Conservation (phyloP, 2,113 vertebrate species). For the Xenopus laevis region DNA sequence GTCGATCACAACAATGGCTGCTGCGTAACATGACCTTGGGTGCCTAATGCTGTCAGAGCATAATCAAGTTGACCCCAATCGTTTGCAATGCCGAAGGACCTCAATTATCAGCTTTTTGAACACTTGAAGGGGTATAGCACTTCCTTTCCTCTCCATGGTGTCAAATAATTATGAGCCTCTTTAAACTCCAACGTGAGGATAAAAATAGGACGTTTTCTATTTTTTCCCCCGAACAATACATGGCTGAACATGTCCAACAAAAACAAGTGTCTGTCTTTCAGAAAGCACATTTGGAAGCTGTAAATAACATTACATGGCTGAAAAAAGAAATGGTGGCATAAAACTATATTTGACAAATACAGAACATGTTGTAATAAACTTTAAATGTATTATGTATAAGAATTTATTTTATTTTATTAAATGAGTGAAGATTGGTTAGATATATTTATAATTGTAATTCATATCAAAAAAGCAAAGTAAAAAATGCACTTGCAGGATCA, state of each 20-base stretch:
- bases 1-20: conserved; percentile 93
- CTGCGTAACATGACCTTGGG: conserved; percentile 91
- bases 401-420: conserved; percentile 22
- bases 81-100: conserved; percentile 43
- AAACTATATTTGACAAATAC: conserved; percentile 22
- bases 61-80: conserved; percentile 20
- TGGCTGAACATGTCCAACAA: conserved; percentile 52
- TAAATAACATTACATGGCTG: background rate
- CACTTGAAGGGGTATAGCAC: conserved; percentile 48
- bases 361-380: conserved; percentile 9
- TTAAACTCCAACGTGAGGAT: conserved; percentile 43
- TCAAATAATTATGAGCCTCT: conserved; percentile 48
- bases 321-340: conserved; percentile 19
- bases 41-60: conserved; percentile 58
- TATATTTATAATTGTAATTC: too few relatives aligned
- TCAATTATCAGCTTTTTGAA: conserved; percentile 51
- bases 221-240: conserved; percentile 35
- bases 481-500: too few relatives aligned
- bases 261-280: conserved; percentile 48
- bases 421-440: background rate
- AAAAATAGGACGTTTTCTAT: conserved; percentile 23
- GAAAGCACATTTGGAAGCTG: conserved; percentile 49
- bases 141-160: conserved; percentile 41
- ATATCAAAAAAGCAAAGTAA: too few relatives aligned
- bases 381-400: background rate